Conservation (phyloP, 2,113 vertebrate genomes). For the Tupaia chinensis region DNA sequence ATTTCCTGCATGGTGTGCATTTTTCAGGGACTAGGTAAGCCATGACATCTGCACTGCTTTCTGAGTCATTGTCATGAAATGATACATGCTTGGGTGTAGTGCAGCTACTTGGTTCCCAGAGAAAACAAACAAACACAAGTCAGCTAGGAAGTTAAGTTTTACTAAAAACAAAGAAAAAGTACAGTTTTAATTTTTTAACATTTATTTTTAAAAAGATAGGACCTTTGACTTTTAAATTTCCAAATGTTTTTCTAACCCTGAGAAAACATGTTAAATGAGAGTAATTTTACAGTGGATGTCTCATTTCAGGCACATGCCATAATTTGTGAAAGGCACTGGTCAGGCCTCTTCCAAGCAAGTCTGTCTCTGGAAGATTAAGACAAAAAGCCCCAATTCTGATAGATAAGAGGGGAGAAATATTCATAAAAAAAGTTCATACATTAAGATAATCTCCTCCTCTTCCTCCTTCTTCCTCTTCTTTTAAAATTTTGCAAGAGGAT, state of each 20-base stretch:
- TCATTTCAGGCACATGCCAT: background rate
- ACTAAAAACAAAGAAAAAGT: conserved; percentile 60
- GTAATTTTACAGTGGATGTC: background rate
- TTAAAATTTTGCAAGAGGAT: too few relatives aligned
- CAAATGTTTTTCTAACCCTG: conserved; percentile 54
- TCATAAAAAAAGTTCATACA: background rate
- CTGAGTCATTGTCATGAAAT: conserved; percentile 86
- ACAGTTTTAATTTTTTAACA: conserved; percentile 1
- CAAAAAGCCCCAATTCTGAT: background rate
- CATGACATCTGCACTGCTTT: conserved; percentile 85
- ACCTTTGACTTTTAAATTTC: conserved; percentile 44
- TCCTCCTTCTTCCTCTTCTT: too few relatives aligned
- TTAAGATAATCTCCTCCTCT: background rate
- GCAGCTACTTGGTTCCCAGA: conserved; percentile 78
- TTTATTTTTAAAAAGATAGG: conserved; percentile 54
- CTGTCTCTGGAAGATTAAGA: background rate
- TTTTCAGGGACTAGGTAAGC: conserved; percentile 85
- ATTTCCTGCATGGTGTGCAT: conserved; percentile 90
- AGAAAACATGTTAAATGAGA: conserved; percentile 65
- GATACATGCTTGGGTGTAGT: conserved; percentile 77
- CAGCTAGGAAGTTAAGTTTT: conserved; percentile 62
- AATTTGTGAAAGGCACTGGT: background rate
- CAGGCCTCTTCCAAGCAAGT: background rate
- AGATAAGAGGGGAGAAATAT: background rate
- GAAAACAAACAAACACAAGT: conserved; percentile 81